These are phyloP conservation scores for Ophiothrix spiculata DNA, from an alignment of 35 echinoderm and acorn worm genomes.

Conservation along the genomic window DNA sequence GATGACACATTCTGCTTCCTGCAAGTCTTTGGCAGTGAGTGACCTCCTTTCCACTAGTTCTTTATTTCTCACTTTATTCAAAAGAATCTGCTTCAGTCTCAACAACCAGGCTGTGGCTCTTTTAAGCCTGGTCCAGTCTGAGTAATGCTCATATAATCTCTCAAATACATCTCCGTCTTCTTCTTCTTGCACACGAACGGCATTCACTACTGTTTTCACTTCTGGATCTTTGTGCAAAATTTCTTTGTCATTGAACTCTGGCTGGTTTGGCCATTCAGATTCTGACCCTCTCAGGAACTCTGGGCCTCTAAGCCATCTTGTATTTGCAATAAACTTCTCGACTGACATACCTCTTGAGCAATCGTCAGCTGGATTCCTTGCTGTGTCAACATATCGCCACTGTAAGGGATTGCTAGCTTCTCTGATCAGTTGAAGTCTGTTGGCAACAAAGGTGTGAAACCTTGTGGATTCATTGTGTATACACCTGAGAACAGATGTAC, in stretches of 20 bases:
- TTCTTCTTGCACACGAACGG: neutral
- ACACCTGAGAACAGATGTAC: slow-evolving; percentile 57
- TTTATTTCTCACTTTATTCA: neutral
- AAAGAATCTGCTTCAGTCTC: neutral
- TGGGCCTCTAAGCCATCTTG: slow-evolving; percentile 27
- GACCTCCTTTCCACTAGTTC: neutral
- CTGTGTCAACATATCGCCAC: slow-evolving; percentile 57
- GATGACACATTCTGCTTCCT: slow-evolving; percentile 15
- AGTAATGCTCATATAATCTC: neutral
- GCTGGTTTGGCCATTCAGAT: slow-evolving; percentile 17
- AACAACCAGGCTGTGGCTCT: neutral
- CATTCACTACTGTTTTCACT: neutral
- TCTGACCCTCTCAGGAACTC: slow-evolving; percentile 38
- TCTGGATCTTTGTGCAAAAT: neutral
- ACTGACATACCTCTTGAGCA: slow-evolving; percentile 41
- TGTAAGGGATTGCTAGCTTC: neutral
- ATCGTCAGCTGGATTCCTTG: slow-evolving; percentile 55
- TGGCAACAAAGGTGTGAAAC: slow-evolving; percentile 55
- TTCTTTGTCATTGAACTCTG: neutral
- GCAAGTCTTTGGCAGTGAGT: neutral
- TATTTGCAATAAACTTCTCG: too few relatives aligned
- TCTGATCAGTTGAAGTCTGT: slow-evolving; percentile 29
- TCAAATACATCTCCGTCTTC: neutral
- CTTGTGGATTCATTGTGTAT: slow-evolving; percentile 33
- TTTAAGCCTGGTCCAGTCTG: neutral